Evolutionary conservation across 2,113 vertebrate genomes (phyloP).

Genomic region (Kobus ellipsiprymnus): DNA sequence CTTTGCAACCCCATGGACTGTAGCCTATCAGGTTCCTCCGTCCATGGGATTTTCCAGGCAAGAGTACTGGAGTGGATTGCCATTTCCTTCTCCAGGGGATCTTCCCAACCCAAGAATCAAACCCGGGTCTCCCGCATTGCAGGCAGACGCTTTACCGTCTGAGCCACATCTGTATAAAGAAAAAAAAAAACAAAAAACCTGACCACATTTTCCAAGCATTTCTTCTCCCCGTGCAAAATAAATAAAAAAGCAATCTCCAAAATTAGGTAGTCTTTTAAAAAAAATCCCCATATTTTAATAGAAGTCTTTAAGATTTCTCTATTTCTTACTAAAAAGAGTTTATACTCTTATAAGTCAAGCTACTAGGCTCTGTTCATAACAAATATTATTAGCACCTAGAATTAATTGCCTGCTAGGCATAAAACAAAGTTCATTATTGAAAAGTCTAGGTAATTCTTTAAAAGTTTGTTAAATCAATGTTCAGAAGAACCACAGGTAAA

Average conservation of each 20-base stretch:
- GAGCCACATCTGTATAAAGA: not conserved
- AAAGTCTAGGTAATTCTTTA: not conserved
- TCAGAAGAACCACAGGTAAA: not conserved
- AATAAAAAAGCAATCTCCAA: not conserved
- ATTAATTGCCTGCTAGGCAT: not conserved
- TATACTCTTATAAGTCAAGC: not conserved
- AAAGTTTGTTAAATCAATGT: not conserved
- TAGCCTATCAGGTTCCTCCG: no score
- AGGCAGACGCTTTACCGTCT: no score
- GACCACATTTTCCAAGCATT: not conserved
- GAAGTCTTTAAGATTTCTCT: conserved; percentile 23
- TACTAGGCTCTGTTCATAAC: not conserved
- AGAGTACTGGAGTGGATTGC: no score
- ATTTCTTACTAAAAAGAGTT: not conserved
- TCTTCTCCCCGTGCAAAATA: not conserved
- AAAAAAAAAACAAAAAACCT: not conserved
- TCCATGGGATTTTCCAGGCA: no score
- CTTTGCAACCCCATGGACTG: no score
- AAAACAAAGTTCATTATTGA: not conserved
- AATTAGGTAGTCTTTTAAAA: not conserved
- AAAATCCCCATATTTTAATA: not conserved
- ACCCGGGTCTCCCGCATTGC: no score
- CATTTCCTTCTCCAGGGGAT: no score
- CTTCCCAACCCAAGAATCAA: no score
- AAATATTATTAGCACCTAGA: not conserved